Evolutionary conservation across 1,140 invertebrate genomes (phyloP).

Genomic region (Ceratina calcarata): DNA sequence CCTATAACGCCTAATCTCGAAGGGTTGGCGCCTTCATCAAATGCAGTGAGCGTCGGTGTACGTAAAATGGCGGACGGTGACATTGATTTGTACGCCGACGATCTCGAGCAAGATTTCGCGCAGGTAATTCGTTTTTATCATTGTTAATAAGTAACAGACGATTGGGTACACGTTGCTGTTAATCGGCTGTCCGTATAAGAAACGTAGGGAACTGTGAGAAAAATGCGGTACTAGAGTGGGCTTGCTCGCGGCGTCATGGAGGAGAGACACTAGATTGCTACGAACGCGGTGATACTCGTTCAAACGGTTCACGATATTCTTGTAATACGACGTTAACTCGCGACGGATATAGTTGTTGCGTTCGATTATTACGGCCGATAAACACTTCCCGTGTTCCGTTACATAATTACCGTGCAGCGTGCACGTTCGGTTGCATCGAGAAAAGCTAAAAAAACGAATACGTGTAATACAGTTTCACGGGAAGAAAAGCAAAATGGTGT

Average conservation of each 20-base stretch:
- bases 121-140: conserved; percentile 83
- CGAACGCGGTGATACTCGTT: conserved; percentile 21
- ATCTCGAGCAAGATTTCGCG: conserved; percentile 97
- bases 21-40: conserved; percentile 56
- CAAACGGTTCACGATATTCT: background rate
- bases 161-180: conserved; percentile 32
- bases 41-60: conserved; percentile 74
- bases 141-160: conserved; percentile 54
- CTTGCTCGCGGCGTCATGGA: conserved; percentile 64
- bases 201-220: conserved; percentile 48
- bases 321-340: conserved; percentile 19
- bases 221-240: conserved; percentile 44
- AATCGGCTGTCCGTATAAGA: conserved; percentile 15
- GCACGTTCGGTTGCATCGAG: conserved; percentile 33
- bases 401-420: conserved; percentile 33
- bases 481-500: conserved; percentile 67
- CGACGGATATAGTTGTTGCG: background rate
- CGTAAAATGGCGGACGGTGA: conserved; percentile 96
- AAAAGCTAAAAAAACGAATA: conserved; percentile 42
- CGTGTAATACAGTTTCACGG: conserved; percentile 59
- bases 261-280: conserved; percentile 60
- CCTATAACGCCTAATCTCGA: conserved; percentile 20
- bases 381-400: conserved; percentile 33
- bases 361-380: background rate
- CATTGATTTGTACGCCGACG: conserved; percentile 98